Evolutionary conservation across 2,797 vertebrate genomes (phyloP).

Genomic region (Rhodeus uyekii): DNA sequence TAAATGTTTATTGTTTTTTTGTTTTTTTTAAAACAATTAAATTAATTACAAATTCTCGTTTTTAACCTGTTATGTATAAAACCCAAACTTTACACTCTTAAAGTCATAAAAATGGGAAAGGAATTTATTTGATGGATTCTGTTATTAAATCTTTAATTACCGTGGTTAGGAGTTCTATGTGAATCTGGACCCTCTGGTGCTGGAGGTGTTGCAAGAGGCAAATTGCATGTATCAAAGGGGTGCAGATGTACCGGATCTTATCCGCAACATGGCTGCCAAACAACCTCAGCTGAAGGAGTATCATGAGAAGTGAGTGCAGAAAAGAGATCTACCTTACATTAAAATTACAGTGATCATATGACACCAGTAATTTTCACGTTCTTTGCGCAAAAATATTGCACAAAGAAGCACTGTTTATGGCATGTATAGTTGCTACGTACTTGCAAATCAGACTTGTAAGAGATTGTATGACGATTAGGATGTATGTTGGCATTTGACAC

Average conservation of each 20-base stretch:
- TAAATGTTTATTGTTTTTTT: neutral
- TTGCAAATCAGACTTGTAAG: neutral
- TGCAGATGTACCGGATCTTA: constrained; percentile 71
- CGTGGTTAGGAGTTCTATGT: constrained; percentile 74
- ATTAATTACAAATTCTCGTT: neutral
- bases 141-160: neutral
- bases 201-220: constrained; percentile 80
- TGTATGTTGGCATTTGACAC: neutral
- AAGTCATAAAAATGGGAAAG: neutral
- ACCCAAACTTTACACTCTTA: neutral
- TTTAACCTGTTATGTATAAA: neutral
- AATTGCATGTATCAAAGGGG: constrained; percentile 78
- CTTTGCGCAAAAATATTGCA: neutral
- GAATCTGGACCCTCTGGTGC: constrained; percentile 79
- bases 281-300: constrained; percentile 75
- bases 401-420: neutral
- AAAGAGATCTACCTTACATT: neutral
- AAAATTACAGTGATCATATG: neutral
- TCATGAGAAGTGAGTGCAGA: constrained; percentile 71
- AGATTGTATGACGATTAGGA: neutral
- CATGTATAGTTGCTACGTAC: neutral
- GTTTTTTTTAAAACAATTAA: neutral
- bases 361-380: neutral
- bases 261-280: constrained; percentile 68
- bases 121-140: neutral